Conservation (phyloP, 53 echinoderm and acorn worm species). For the Echinometra lucunter region DNA sequence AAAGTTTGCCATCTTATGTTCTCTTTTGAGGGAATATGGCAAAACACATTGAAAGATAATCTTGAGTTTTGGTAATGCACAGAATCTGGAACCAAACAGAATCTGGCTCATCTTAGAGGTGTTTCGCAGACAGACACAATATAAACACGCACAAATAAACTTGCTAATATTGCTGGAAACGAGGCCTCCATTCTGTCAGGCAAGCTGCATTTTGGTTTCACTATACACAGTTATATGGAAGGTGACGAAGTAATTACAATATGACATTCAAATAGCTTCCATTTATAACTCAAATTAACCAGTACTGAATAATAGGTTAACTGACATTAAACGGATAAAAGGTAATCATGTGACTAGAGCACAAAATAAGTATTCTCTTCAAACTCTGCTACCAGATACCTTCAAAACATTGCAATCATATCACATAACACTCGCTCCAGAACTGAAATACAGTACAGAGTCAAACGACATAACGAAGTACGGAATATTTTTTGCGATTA, state of each 20-base stretch:
- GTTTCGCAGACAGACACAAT: too few species aligned
- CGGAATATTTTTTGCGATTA: slow-evolving; percentile 12
- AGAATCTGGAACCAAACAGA: too few species aligned
- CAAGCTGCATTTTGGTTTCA: too few species aligned
- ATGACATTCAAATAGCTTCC: too few species aligned
- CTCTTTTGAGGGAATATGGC: neutral
- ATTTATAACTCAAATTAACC: neutral
- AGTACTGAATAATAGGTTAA: neutral
- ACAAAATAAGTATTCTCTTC: neutral
- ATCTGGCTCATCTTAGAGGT: too few species aligned
- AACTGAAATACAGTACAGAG: neutral
- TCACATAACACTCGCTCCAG: neutral
- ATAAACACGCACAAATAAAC: too few species aligned
- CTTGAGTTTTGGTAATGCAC: too few species aligned
- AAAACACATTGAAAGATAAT: too few species aligned
- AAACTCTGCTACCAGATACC: neutral
- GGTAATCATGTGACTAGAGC: neutral
- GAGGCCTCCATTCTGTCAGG: too few species aligned
- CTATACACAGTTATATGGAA: too few species aligned
- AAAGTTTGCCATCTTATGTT: neutral
- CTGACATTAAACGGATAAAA: neutral
- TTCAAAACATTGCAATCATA: slow-evolving; percentile 8
- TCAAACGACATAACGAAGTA: slow-evolving; percentile 33
- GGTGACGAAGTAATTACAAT: too few species aligned
- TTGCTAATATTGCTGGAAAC: too few species aligned